A percentile compares a stretch with the other conserved stretches of the same genome.
Conservation (phyloP, 2,113 vertebrate species). For the Myodes glareolus region DNA sequence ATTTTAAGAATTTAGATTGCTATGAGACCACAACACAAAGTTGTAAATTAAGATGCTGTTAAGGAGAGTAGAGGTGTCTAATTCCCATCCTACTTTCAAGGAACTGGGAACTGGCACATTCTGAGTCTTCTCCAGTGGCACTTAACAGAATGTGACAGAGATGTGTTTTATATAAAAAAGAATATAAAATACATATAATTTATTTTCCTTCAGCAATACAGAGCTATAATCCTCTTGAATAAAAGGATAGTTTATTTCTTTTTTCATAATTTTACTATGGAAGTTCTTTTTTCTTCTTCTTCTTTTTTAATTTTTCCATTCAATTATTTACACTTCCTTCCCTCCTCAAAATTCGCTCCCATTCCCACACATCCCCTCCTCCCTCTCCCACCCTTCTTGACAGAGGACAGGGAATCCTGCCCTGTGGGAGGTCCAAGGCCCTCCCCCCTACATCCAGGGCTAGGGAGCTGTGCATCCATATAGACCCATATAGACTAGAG, state of each 20-base stretch:
- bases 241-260: background rate
- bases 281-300: too few species aligned
- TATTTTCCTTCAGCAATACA: background rate
- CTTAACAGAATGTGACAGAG: background rate
- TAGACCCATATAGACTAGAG: too few species aligned
- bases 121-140: background rate
- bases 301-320: too few species aligned
- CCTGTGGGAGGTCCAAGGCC: too few species aligned
- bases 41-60: background rate
- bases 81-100: background rate
- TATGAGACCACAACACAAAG: background rate
- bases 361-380: too few species aligned
- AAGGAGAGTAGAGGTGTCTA: background rate
- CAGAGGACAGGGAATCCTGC: too few species aligned
- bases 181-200: background rate
- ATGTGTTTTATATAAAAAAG: background rate
- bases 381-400: too few species aligned
- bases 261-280: too few species aligned
- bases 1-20: slow-evolving; percentile 57
- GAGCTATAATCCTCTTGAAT: background rate
- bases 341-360: too few species aligned
- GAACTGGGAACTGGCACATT: background rate
- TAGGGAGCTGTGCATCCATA: too few species aligned
- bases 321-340: too few species aligned
- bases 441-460: too few species aligned